Conservation (phyloP, 2,113 vertebrate genomes). For the Lota lota region DNA sequence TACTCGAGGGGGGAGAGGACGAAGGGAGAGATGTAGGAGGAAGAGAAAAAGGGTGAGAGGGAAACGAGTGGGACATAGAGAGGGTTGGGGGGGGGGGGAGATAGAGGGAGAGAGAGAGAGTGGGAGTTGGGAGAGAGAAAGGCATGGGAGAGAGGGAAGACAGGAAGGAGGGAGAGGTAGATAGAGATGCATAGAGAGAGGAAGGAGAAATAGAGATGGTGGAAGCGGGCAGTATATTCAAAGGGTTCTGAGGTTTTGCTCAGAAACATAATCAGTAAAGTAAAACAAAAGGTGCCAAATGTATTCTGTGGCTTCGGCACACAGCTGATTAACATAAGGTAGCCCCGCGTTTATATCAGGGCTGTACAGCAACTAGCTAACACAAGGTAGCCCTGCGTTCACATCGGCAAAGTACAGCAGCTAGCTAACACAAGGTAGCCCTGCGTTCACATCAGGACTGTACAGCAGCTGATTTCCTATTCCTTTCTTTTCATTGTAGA, state of each 20-base stretch:
- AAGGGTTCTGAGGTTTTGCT: no score
- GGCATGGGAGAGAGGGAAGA: no score
- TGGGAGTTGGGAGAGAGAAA: background rate
- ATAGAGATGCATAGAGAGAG: no score
- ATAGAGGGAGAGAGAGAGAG: background rate
- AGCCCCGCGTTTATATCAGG: conserved; percentile 70
- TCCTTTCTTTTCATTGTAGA: conserved; percentile 66
- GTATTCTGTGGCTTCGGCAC: conserved; percentile 30
- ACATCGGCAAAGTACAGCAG: no score
- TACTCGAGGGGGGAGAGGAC: background rate
- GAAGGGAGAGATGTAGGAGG: background rate
- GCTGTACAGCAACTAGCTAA: conserved; percentile 73
- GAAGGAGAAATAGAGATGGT: background rate
- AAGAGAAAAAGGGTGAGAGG: background rate
- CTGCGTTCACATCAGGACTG: conserved; percentile 72
- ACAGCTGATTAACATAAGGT: conserved; percentile 76
- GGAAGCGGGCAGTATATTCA: background rate
- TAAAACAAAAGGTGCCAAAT: background rate
- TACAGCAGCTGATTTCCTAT: conserved; percentile 55
- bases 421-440: conserved; percentile 73
- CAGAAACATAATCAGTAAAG: no score
- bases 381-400: no score
- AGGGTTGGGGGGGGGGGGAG: conserved; percentile 16
- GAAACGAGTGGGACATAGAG: conserved; percentile 22
- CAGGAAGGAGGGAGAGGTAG: no score